These are phyloP conservation scores for Drosophila baimaii DNA, from an alignment of 1,140 invertebrate species.

Conservation along the genomic window DNA sequence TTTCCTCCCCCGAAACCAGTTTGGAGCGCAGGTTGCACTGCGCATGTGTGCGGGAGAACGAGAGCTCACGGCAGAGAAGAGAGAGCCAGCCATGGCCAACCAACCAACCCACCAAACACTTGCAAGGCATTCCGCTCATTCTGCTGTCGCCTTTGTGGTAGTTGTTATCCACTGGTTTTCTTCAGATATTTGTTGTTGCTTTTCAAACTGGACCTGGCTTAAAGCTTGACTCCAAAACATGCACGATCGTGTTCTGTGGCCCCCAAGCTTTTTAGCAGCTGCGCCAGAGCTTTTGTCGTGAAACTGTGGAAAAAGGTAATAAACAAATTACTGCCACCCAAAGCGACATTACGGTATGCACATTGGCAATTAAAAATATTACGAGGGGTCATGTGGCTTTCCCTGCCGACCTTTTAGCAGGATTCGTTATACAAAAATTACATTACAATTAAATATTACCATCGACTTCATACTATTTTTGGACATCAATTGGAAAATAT, in stretches of 20 bases:
- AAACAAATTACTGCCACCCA: background rate
- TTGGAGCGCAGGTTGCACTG: conserved; percentile 74
- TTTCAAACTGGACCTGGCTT: conserved; percentile 20
- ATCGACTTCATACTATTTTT: no score
- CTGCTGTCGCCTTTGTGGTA: conserved; percentile 9
- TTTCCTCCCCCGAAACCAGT: conserved; percentile 81
- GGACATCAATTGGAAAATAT: no score
- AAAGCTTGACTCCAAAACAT: conserved; percentile 24
- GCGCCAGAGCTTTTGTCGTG: conserved; percentile 6
- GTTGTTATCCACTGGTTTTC: conserved; percentile 6
- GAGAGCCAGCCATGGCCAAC: conserved; percentile 60
- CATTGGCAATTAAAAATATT: background rate
- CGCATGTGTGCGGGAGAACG: conserved; percentile 55
- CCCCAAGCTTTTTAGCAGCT: conserved; percentile 12
- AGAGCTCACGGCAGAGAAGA: conserved; percentile 10
- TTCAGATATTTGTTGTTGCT: background rate
- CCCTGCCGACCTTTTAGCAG: background rate
- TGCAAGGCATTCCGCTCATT: conserved; percentile 32
- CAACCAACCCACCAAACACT: conserved; percentile 46
- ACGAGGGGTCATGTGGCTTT: background rate
- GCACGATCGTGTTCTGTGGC: conserved; percentile 26
- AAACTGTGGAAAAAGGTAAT: conserved; percentile 9
- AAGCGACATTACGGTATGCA: background rate
- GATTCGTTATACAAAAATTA: background rate
- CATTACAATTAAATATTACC: no score